Evolutionary conservation across 2,797 vertebrate species (phyloP).

Genomic region (Okamejei kenojei): DNA sequence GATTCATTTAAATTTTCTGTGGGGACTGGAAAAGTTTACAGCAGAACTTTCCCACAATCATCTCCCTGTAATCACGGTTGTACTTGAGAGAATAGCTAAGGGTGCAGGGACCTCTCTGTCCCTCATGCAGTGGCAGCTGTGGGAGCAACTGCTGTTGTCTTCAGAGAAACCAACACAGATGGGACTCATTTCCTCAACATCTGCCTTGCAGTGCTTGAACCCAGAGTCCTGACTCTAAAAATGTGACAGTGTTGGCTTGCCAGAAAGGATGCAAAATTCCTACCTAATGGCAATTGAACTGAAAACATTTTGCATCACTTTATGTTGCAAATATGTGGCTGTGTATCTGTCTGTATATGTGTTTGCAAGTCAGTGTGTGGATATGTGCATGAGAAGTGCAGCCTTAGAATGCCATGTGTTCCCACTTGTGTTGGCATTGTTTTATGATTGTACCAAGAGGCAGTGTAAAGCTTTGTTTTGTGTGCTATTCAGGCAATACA

Average conservation of each 20-base stretch:
- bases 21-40: not conserved
- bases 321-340: not conserved
- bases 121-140: not conserved
- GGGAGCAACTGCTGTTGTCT: not conserved
- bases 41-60: not conserved
- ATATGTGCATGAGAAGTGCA: not conserved
- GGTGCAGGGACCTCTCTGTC: not conserved
- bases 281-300: not conserved
- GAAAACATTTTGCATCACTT: not conserved
- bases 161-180: not conserved
- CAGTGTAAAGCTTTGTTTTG: no score
- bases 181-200: slow-evolving; percentile 32
- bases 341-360: not conserved
- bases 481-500: no score
- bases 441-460: no score
- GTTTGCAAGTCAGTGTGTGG: not conserved
- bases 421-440: no score
- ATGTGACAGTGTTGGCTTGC: not conserved
- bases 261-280: not conserved
- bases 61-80: not conserved
- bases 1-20: not conserved
- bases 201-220: not conserved
- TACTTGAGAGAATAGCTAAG: not conserved
- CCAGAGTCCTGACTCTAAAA: not conserved
- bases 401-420: not conserved